Conservation (phyloP, 1,140 invertebrate genomes). For the Battus philenor region DNA sequence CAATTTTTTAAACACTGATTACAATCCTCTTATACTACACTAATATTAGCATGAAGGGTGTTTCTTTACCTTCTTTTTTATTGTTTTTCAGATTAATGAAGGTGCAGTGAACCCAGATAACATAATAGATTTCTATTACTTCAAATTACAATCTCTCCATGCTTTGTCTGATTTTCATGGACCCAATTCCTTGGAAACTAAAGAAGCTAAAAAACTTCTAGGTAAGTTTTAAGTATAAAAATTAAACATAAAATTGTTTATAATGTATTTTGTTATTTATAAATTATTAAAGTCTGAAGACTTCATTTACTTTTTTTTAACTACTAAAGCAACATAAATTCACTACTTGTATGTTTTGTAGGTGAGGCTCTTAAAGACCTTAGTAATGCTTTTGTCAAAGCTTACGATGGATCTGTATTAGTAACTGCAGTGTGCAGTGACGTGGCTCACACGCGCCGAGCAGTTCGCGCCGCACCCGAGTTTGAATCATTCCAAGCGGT, state of each 20-base stretch:
- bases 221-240: constrained; percentile 51
- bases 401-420: constrained; percentile 82
- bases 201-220: constrained; percentile 82
- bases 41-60: too few relatives aligned
- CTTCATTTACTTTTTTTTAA: too few relatives aligned
- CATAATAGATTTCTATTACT: constrained; percentile 81
- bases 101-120: constrained; percentile 75
- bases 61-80: too few relatives aligned
- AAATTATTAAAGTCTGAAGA: too few relatives aligned
- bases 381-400: constrained; percentile 78
- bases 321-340: too few relatives aligned
- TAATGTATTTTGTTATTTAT: too few relatives aligned
- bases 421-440: constrained; percentile 81
- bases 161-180: constrained; percentile 81
- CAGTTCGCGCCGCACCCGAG: constrained; percentile 36
- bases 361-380: constrained; percentile 77
- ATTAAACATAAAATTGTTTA: too few relatives aligned
- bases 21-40: too few relatives aligned
- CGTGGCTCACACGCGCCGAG: constrained; percentile 77
- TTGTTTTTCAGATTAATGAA: constrained; percentile 61
- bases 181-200: constrained; percentile 79
- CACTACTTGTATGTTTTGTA: constrained; percentile 22
- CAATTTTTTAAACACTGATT: too few relatives aligned
- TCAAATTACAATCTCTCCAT: constrained; percentile 79
- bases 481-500: too few relatives aligned